Evolutionary conservation across 2,797 vertebrate genomes (phyloP).

Genomic region (Pantherophis alleghaniensis): DNA sequence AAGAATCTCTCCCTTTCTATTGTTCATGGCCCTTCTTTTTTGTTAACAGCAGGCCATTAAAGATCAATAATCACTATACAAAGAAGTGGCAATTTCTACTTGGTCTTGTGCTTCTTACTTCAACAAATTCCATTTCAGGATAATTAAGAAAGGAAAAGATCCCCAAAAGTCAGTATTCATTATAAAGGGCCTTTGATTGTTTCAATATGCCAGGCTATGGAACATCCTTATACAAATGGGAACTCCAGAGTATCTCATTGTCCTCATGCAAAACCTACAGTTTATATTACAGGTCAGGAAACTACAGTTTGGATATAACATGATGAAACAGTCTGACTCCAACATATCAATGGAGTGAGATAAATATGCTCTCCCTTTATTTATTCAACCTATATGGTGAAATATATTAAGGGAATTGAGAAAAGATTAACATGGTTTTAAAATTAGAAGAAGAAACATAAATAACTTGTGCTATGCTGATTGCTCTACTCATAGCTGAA

Average conservation of each 20-base stretch:
- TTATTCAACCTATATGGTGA: not conserved
- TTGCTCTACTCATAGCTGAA: not conserved
- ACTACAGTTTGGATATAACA: not conserved
- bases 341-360: not conserved
- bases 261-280: not conserved
- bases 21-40: not conserved
- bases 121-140: not conserved
- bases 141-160: not conserved
- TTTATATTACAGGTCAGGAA: not conserved
- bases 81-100: not conserved
- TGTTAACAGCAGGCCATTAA: not conserved
- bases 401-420: not conserved
- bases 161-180: not conserved
- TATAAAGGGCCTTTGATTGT: not conserved
- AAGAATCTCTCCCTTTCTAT: not conserved
- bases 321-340: not conserved
- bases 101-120: not conserved
- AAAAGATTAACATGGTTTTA: not conserved
- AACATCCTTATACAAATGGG: not conserved
- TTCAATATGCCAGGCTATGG: not conserved
- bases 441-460: not conserved
- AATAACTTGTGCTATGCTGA: not conserved
- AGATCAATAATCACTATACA: not conserved
- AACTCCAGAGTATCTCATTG: not conserved
- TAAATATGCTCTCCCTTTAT: not conserved